phyloP scores from a whole-genome alignment of 2,888 invertebrate species.

The Scrobipalpa atriplicella region DNA sequence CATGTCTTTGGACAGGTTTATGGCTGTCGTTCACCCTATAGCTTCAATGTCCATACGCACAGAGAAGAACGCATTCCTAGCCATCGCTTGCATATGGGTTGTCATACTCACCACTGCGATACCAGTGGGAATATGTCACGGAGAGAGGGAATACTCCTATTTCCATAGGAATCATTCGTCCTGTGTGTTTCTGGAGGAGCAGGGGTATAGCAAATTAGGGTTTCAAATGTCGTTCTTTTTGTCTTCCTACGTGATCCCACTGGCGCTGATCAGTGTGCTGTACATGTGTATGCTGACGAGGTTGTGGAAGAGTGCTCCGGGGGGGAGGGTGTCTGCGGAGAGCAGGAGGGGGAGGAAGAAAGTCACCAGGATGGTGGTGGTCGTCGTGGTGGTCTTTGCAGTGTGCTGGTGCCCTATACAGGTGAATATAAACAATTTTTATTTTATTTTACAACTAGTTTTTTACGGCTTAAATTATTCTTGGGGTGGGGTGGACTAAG shows the following conservation, averaged over 20 bases:
- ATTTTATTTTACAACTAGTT: no score
- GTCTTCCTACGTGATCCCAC: conserved; percentile 94
- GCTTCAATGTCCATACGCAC: conserved; percentile 93
- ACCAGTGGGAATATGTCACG: conserved; percentile 90
- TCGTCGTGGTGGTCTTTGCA: conserved; percentile 95
- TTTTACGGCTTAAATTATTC: no score
- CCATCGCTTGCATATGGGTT: conserved; percentile 91
- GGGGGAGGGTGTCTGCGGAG: conserved; percentile 91
- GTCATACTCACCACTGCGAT: conserved; percentile 90
- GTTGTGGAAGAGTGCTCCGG: conserved; percentile 92
- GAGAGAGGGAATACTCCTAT: conserved; percentile 86
- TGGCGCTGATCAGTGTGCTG: conserved; percentile 92
- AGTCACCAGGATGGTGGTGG: conserved; percentile 95
- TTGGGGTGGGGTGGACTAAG: no score
- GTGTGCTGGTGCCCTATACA: conserved; percentile 98
- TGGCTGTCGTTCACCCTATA: conserved; percentile 97
- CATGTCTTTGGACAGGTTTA: conserved; percentile 95
- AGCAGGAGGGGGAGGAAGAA: conserved; percentile 92
- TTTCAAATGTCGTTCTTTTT: conserved; percentile 93
- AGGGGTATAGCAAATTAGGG: conserved; percentile 83
- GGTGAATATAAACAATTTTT: conserved; percentile 76
- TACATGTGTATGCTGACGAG: conserved; percentile 95
- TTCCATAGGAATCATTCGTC: conserved; percentile 85
- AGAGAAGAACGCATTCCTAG: conserved; percentile 90
- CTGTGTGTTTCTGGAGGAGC: conserved; percentile 86